phyloP scores from a whole-genome alignment of 1,140 invertebrate species.

The Brachionus paranguensis region DNA sequence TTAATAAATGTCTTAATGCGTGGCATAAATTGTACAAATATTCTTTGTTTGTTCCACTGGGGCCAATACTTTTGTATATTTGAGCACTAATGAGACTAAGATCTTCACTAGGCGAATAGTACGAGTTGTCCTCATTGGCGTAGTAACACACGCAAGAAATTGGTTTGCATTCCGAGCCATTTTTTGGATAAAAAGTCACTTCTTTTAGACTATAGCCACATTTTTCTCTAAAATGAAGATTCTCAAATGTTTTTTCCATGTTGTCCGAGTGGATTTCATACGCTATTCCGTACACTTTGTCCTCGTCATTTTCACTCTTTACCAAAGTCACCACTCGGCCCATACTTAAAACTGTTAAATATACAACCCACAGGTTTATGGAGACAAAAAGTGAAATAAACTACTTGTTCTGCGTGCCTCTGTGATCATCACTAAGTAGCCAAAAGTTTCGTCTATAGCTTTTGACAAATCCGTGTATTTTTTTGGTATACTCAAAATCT shows the following conservation, averaged over 20 bases:
- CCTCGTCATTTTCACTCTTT: not conserved
- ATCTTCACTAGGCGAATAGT: constrained; percentile 20
- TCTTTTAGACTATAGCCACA: constrained; percentile 32
- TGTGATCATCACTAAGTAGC: constrained; percentile 31
- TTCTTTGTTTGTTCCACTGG: constrained; percentile 37
- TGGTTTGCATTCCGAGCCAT: not conserved
- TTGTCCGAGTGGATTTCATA: constrained; percentile 32
- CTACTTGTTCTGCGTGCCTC: constrained; percentile 33
- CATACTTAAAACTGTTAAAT: constrained; percentile 1
- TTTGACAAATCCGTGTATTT: constrained; percentile 3
- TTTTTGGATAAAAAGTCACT: constrained; percentile 13
- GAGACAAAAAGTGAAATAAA: not conserved
- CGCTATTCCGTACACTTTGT: constrained; percentile 25
- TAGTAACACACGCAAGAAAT: constrained; percentile 26
- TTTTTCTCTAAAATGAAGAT: constrained; percentile 36
- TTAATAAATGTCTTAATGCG: not conserved
- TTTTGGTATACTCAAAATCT: constrained; percentile 26
- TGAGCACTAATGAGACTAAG: not conserved
- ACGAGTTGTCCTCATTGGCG: constrained; percentile 23
- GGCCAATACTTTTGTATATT: constrained; percentile 24
- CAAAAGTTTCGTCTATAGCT: constrained; percentile 32
- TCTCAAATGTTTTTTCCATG: constrained; percentile 20
- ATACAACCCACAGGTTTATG: not conserved
- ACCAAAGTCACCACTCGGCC: constrained; percentile 32
- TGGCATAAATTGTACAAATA: constrained; percentile 23